Evolutionary conservation across 2,797 vertebrate genomes (phyloP).

Genomic region (Liasis olivaceus): DNA sequence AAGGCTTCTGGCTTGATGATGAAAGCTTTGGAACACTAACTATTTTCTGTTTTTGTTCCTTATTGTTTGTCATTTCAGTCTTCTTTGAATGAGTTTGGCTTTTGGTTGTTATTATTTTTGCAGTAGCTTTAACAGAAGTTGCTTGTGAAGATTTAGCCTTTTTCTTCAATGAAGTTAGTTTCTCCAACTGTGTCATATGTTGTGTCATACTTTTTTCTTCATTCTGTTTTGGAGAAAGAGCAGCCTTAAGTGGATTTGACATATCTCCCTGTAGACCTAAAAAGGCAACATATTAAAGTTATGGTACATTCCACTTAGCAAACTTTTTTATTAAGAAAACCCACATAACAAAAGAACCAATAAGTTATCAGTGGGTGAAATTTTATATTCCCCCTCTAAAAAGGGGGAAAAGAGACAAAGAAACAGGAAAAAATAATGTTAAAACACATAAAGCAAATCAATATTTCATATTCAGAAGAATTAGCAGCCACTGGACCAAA

Average conservation of each 20-base stretch:
- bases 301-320: conserved; percentile 31
- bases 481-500: neutral
- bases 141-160: conserved; percentile 76
- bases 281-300: conserved; percentile 55
- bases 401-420: conserved; percentile 1
- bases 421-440: neutral
- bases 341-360: conserved; percentile 13
- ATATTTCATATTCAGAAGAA: neutral
- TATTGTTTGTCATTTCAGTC: conserved; percentile 71
- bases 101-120: conserved; percentile 75
- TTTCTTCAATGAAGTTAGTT: conserved; percentile 75
- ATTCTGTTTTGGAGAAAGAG: conserved; percentile 81
- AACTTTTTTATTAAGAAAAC: conserved; percentile 34
- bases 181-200: conserved; percentile 67
- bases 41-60: conserved; percentile 80
- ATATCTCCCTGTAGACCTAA: conserved; percentile 80
- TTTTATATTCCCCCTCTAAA: conserved; percentile 6
- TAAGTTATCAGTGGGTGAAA: conserved; percentile 32
- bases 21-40: conserved; percentile 72
- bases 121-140: conserved; percentile 72
- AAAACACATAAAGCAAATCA: neutral
- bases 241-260: conserved; percentile 77
- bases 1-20: conserved; percentile 72
- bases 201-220: conserved; percentile 82
- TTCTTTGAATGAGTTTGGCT: conserved; percentile 71